Percentiles rank a stretch among this genome's conserved stretches.
These are phyloP conservation scores for Stramonita haemastoma DNA, from an alignment of 2,888 invertebrate genomes.

Conservation along the genomic window DNA sequence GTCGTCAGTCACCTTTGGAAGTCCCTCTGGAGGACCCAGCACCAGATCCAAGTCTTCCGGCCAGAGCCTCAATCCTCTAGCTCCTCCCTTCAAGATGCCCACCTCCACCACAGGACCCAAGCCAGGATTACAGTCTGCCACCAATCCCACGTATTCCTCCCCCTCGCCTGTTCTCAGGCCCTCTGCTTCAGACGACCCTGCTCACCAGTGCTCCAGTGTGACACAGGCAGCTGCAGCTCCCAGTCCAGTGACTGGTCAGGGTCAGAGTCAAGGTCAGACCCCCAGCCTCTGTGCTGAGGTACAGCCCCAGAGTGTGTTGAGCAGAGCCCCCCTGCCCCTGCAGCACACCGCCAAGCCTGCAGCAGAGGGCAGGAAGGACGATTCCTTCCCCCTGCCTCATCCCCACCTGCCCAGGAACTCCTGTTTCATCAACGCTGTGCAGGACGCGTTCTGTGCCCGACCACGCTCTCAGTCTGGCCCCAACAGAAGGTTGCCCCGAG, in stretches of 20 bases:
- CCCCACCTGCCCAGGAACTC: background rate
- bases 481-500: background rate
- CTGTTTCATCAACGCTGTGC: background rate
- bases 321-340: background rate
- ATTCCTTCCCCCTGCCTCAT: background rate
- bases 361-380: background rate
- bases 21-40: background rate
- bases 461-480: background rate
- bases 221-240: background rate
- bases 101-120: background rate
- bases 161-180: background rate
- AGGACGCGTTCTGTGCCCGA: background rate
- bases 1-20: background rate
- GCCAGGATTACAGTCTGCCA: background rate
- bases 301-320: too few species aligned
- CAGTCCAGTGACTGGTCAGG: background rate
- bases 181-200: background rate
- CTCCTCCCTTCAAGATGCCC: conserved; percentile 25
- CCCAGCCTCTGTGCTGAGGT: conserved; percentile 2
- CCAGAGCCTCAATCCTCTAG: conserved; percentile 5
- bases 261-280: background rate
- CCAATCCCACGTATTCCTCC: background rate
- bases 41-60: background rate
- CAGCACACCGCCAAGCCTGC: background rate
- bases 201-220: background rate